A percentile compares a stretch with the other conserved stretches of the same genome.
Evolutionary conservation across 2,888 invertebrate genomes (phyloP).

Genomic region (Spilosoma lubricipeda): DNA sequence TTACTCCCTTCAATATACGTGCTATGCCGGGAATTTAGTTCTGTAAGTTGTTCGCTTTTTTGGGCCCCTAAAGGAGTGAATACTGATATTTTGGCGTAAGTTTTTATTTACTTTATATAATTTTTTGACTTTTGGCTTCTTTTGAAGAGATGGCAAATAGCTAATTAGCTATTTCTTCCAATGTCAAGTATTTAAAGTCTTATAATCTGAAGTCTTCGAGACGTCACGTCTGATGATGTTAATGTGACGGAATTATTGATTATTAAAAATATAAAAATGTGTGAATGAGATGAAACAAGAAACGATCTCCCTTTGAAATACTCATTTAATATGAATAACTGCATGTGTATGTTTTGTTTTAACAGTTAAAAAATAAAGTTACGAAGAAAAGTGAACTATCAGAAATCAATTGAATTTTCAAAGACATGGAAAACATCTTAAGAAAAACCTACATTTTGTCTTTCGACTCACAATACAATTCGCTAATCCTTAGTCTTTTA

Average conservation of each 20-base stretch:
- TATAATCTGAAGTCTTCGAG: too few relatives aligned
- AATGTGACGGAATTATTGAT: too few relatives aligned
- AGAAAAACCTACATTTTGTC: not conserved
- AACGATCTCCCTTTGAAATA: too few relatives aligned
- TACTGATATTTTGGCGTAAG: constrained; percentile 12
- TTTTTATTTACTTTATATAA: not conserved
- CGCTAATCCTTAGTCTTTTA: not conserved
- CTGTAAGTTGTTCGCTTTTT: constrained; percentile 32
- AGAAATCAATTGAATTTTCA: too few relatives aligned
- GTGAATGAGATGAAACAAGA: too few relatives aligned
- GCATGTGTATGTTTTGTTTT: not conserved
- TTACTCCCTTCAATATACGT: constrained; percentile 34
- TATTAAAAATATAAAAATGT: too few relatives aligned
- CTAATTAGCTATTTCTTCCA: too few relatives aligned
- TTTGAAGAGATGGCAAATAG: too few relatives aligned
- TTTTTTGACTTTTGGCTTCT: not conserved
- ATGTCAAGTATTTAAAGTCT: too few relatives aligned
- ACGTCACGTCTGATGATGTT: too few relatives aligned
- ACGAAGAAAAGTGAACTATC: too few relatives aligned
- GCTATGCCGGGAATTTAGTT: constrained; percentile 24
- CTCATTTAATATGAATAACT: not conserved
- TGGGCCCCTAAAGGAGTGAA: not conserved
- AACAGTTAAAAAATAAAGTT: too few relatives aligned
- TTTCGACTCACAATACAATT: not conserved
- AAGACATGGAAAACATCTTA: not conserved